Evolutionary conservation across 2,888 invertebrate genomes (phyloP).

Genomic region (Boloria euphrosyne): DNA sequence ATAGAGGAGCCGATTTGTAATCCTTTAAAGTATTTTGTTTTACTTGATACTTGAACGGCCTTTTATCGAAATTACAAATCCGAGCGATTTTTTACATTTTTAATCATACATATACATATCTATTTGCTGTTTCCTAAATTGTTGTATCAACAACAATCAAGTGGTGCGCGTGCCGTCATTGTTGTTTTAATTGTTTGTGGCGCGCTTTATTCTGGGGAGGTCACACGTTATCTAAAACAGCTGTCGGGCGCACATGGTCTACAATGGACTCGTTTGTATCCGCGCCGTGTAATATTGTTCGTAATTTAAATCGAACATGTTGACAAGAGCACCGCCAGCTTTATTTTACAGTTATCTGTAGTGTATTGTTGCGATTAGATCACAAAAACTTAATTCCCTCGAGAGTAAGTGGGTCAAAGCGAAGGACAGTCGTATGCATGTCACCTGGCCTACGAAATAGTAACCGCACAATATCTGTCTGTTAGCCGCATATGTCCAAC

Average conservation of each 20-base stretch:
- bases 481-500: constrained; percentile 36
- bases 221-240: constrained; percentile 79
- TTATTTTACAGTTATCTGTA: constrained; percentile 71
- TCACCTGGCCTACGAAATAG: constrained; percentile 54
- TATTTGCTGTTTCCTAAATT: constrained; percentile 35
- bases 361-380: constrained; percentile 80
- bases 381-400: constrained; percentile 72
- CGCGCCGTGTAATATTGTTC: constrained; percentile 73
- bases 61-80: neutral
- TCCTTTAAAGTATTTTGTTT: no score
- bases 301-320: constrained; percentile 76
- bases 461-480: constrained; percentile 51
- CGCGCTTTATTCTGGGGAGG: constrained; percentile 70
- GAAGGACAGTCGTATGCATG: constrained; percentile 65
- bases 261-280: constrained; percentile 76
- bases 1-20: no score
- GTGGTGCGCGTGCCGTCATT: constrained; percentile 50
- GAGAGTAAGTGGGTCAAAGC: constrained; percentile 62
- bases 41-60: no score
- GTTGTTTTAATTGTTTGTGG: constrained; percentile 62
- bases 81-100: neutral
- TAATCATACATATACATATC: neutral
- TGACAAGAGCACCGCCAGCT: constrained; percentile 57
- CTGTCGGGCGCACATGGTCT: constrained; percentile 71
- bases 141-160: constrained; percentile 37